A percentile compares a stretch with the other conserved stretches of the same genome.
phyloP scores from a whole-genome alignment of 2,888 invertebrate species.

The Elgonia sp. region DNA sequence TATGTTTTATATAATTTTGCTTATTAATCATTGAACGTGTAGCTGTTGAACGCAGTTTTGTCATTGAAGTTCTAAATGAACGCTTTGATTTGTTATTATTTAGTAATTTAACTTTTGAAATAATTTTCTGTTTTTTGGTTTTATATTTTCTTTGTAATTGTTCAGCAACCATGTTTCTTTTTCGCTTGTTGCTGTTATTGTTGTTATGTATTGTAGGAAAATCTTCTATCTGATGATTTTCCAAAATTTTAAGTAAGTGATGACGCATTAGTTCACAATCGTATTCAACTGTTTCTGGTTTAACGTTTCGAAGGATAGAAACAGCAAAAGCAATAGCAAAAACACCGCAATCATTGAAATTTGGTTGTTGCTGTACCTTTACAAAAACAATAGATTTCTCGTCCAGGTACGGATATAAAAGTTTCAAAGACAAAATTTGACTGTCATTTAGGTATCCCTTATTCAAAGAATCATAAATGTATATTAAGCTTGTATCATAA shows the following conservation, averaged over 20 bases:
- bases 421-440: slow-evolving; percentile 10
- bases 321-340: slow-evolving; percentile 52
- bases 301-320: slow-evolving; percentile 11
- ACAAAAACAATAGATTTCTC: background rate
- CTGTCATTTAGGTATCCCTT: background rate
- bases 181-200: background rate
- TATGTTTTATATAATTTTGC: background rate
- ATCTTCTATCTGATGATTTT: slow-evolving; percentile 16
- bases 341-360: slow-evolving; percentile 42
- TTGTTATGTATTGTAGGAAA: slow-evolving; percentile 2
- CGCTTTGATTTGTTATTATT: background rate
- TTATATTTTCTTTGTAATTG: background rate
- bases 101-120: background rate
- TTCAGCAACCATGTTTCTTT: background rate
- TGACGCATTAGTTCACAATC: background rate
- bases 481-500: slow-evolving; percentile 22
- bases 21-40: background rate
- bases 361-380: slow-evolving; percentile 30
- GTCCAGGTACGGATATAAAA: slow-evolving; percentile 26
- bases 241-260: background rate
- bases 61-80: too few species aligned
- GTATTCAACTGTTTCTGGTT: slow-evolving; percentile 33
- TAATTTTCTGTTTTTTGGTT: background rate
- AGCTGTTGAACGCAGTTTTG: too few species aligned
- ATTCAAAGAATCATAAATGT: slow-evolving; percentile 40